Conservation (phyloP, 1,140 invertebrate genomes). For the Choristoneura fumiferana region DNA sequence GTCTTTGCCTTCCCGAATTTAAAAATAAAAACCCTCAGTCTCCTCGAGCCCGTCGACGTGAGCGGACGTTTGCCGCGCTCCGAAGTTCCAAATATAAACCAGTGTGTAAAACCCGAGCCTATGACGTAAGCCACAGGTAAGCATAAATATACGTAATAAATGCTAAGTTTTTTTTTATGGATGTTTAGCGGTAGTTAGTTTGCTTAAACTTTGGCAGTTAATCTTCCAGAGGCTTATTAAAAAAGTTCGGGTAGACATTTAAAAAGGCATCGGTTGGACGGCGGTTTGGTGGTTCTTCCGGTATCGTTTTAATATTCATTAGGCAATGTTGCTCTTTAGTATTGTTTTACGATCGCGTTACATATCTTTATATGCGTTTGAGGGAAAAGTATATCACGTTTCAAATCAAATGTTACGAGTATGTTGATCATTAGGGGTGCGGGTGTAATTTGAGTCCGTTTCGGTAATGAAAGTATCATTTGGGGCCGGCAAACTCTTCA, state of each 20-base stretch:
- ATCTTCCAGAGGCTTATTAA: conserved; percentile 15
- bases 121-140: conserved; percentile 14
- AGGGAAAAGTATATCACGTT: too few relatives aligned
- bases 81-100: not conserved
- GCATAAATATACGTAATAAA: too few relatives aligned
- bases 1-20: conserved; percentile 9
- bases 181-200: not conserved
- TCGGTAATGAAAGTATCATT: too few relatives aligned
- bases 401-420: too few relatives aligned
- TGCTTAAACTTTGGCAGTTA: conserved; percentile 10
- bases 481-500: too few relatives aligned
- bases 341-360: not conserved
- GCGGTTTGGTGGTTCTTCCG: not conserved
- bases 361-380: too few relatives aligned
- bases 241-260: conserved; percentile 5
- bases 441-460: too few relatives aligned
- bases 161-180: too few relatives aligned
- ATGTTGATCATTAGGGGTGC: too few relatives aligned
- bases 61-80: not conserved
- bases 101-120: conserved; percentile 10
- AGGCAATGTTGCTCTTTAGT: conserved; percentile 1
- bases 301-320: not conserved
- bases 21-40: not conserved
- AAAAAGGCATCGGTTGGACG: not conserved
- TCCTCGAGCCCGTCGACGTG: not conserved